These are phyloP conservation scores for Balearica regulorum DNA, from an alignment of 2,797 vertebrate genomes.

Conservation along the genomic window DNA sequence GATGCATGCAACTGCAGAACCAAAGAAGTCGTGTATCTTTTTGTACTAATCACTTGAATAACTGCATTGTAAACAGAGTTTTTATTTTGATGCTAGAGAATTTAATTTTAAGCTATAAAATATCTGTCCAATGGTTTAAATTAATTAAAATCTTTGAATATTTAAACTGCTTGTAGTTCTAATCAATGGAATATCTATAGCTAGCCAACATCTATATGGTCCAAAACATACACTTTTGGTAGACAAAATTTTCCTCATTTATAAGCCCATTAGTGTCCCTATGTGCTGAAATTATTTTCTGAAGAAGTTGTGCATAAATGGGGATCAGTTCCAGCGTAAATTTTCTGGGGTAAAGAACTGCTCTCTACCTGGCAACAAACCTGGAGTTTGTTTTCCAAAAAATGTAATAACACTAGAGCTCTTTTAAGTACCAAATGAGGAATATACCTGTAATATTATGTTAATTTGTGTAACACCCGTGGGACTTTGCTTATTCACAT, in stretches of 20 bases:
- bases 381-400: neutral
- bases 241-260: neutral
- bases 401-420: neutral
- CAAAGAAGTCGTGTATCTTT: neutral
- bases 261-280: neutral
- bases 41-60: neutral
- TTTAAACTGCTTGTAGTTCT: neutral
- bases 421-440: neutral
- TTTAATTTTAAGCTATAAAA: neutral
- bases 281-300: neutral
- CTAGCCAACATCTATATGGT: neutral
- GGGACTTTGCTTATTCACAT: neutral
- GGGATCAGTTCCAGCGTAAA: neutral
- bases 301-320: neutral
- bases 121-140: neutral
- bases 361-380: neutral
- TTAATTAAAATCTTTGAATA: neutral
- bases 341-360: neutral
- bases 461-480: neutral
- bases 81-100: neutral
- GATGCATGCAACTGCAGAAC: neutral
- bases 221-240: neutral
- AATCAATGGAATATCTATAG: neutral
- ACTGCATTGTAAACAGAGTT: neutral
- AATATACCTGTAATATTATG: neutral